Conservation (phyloP, 2,888 invertebrate species). For the Ischnus inquisitorius region DNA sequence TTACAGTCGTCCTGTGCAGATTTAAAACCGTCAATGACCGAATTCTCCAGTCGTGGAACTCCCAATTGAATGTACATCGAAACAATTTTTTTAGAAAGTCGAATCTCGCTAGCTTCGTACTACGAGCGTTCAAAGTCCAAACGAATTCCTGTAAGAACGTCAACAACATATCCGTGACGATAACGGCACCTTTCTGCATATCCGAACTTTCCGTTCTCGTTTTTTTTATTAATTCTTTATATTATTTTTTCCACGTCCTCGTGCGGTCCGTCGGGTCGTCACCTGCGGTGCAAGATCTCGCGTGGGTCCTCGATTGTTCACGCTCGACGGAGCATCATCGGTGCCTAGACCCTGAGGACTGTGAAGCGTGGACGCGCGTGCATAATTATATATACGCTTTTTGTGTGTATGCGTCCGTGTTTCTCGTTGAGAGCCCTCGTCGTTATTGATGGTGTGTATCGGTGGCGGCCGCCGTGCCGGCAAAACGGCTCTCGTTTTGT, state of each 20-base stretch:
- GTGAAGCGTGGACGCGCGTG: constrained; percentile 47
- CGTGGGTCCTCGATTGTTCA: constrained; percentile 74
- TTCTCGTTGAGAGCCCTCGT: constrained; percentile 4
- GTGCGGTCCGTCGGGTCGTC: constrained; percentile 67
- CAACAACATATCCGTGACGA: neutral
- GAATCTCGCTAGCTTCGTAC: no score
- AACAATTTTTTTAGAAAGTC: neutral
- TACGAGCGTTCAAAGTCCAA: neutral
- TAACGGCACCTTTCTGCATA: neutral
- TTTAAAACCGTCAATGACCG: no score
- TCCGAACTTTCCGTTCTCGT: neutral
- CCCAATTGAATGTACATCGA: no score
- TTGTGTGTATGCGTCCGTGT: constrained; percentile 38
- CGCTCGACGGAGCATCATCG: constrained; percentile 77
- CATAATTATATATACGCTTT: constrained; percentile 48
- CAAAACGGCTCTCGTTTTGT: constrained; percentile 67
- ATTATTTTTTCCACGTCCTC: constrained; percentile 32
- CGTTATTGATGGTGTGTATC: constrained; percentile 21
- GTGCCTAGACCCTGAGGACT: constrained; percentile 35
- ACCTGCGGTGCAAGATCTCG: constrained; percentile 76
- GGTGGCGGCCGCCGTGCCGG: constrained; percentile 50
- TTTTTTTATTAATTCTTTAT: neutral
- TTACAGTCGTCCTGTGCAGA: no score
- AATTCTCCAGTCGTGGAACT: no score
- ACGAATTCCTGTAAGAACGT: neutral